These are phyloP conservation scores for Drosophila phalerata DNA, from an alignment of 2,888 invertebrate species.

Conservation along the genomic window DNA sequence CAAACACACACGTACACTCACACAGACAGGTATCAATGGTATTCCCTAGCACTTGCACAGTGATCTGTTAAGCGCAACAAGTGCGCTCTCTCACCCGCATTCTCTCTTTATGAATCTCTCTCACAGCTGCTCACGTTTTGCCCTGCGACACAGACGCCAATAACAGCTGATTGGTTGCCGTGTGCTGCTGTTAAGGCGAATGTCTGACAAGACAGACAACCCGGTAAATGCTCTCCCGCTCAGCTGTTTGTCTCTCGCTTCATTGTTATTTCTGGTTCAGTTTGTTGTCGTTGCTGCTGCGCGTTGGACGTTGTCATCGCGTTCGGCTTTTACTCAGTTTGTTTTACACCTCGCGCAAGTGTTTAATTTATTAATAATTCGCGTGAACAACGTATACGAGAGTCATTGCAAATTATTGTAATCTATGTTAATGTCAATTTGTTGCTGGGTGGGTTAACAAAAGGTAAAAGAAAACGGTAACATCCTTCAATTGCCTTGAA, in stretches of 20 bases:
- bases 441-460: neutral
- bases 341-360: conserved; percentile 18
- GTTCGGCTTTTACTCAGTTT: conserved; percentile 20
- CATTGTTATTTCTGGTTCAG: conserved; percentile 37
- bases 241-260: conserved; percentile 45
- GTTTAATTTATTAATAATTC: conserved; percentile 40
- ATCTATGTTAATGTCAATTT: neutral
- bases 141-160: conserved; percentile 15
- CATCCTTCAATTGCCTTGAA: neutral
- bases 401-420: conserved; percentile 1
- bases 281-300: conserved; percentile 56
- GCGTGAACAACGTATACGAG: conserved; percentile 20
- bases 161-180: conserved; percentile 43
- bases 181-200: conserved; percentile 4
- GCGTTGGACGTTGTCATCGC: conserved; percentile 35
- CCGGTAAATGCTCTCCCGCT: conserved; percentile 31
- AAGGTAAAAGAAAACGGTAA: neutral
- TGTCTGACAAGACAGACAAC: conserved; percentile 29
- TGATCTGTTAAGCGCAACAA: conserved; percentile 51
- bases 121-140: neutral
- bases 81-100: conserved; percentile 27
- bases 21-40: neutral
- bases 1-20: neutral
- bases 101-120: conserved; percentile 2
- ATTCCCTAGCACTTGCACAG: conserved; percentile 6